Evolutionary conservation across 2,888 invertebrate genomes (phyloP), one percentile per base, ranked within the genome.

Genomic region (Drepana falcataria): DNA sequence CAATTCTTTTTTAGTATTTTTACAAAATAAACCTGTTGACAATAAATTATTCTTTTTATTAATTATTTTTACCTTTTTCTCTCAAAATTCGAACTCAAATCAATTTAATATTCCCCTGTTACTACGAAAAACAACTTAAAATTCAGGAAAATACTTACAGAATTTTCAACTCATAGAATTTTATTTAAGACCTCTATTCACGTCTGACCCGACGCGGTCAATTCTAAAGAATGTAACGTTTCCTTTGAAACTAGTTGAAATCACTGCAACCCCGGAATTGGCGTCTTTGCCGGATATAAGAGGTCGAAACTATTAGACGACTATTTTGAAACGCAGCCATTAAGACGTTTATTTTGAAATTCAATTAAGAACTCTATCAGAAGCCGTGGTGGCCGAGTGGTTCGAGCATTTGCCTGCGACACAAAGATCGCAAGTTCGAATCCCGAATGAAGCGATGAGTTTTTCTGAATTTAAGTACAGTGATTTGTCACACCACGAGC

Each of bases 251-350:
- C 55, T 48, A 54, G 59, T 58, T 56, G 63, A 65, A 69, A 65
- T 59, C 60, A 65, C 59, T 69, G 66, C 68, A 66, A 63, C 58
- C 53, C 44, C 58, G 71, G 70, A 71, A 66, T 65, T 61, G 57
- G 59, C 65, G 60, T 63, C 69, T 70, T 67, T 69, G 60, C 63
- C 69, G 75, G 73, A 75, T 71, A 77, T 76, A 70, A 73, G 73
- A 70, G 68, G 66, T 68, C 70, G 65, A 9, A 74, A 68, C 69
- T 68, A 65, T 62, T 64, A 61, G 53, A 55, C 58, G 48, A 58
- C 51, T 48, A 53, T 53, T 47, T 48, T 55, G 49, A 54, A 37
- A 58, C 52, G 53, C 44, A 52, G 47, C 53, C 49, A 35, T 51
- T 48, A 48, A 47, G 44, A 55, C 55, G 55, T 49, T 47, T 54